phyloP scores from a whole-genome alignment of 1,140 invertebrate species.

The Scaptomyza montana region DNA sequence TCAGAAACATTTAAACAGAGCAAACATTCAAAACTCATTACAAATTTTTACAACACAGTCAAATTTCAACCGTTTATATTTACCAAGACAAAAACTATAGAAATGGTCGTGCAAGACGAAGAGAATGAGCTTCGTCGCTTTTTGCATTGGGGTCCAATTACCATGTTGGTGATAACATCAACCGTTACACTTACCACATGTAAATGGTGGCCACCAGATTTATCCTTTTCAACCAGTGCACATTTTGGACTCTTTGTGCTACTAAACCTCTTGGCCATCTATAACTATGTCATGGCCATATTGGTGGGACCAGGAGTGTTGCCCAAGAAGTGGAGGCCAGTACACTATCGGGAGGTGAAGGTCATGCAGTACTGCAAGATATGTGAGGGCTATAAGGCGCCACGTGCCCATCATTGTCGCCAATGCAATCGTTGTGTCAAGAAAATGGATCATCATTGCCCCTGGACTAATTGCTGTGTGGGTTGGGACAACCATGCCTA shows the following conservation, averaged over 20 bases:
- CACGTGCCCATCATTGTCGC: slow-evolving; percentile 97
- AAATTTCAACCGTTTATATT: neutral
- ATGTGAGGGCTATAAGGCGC: slow-evolving; percentile 96
- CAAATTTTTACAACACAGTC: too few relatives aligned
- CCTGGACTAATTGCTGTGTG: slow-evolving; percentile 88
- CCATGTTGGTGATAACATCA: neutral
- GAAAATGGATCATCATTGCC: slow-evolving; percentile 99
- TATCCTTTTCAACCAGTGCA: neutral
- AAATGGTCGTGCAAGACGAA: neutral
- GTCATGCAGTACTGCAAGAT: slow-evolving; percentile 93
- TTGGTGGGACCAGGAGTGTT: slow-evolving; percentile 48
- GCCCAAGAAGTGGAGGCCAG: slow-evolving; percentile 38
- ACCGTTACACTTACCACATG: slow-evolving; percentile 32
- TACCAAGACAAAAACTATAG: neutral
- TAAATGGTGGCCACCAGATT: slow-evolving; percentile 40
- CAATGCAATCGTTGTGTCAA: slow-evolving; percentile 96
- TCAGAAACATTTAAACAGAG: too few relatives aligned
- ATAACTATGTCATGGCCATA: slow-evolving; percentile 40
- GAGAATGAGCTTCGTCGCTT: slow-evolving; percentile 33
- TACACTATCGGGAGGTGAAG: neutral
- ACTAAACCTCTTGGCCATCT: slow-evolving; percentile 15
- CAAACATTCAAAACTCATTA: too few relatives aligned
- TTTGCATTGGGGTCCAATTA: slow-evolving; percentile 55
- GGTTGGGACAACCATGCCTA: slow-evolving; percentile 94
- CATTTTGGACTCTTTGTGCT: slow-evolving; percentile 37